Conservation (phyloP, 2,888 invertebrate genomes). For the Sesia apiformis region DNA sequence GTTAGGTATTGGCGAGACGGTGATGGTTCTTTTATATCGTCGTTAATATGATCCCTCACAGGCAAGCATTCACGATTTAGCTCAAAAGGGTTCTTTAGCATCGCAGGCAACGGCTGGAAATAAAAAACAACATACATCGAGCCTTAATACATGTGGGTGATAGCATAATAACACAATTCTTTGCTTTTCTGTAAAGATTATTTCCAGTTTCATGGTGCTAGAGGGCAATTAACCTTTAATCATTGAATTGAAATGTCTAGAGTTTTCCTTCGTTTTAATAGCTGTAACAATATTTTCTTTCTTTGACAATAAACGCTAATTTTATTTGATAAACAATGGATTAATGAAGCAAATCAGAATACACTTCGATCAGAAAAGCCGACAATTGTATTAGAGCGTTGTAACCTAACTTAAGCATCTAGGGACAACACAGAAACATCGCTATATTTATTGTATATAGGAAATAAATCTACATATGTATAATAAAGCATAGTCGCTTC, state of each 20-base stretch:
- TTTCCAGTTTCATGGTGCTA: no score
- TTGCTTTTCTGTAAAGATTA: constrained; percentile 21
- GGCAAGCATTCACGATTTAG: constrained; percentile 75
- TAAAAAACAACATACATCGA: constrained; percentile 75
- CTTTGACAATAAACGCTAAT: no score
- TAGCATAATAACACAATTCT: constrained; percentile 51
- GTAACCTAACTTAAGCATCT: constrained; percentile 61
- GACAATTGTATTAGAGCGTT: constrained; percentile 39
- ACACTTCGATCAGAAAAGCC: constrained; percentile 25
- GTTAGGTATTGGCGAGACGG: constrained; percentile 67
- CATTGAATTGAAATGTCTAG: no score
- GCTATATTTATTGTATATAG: constrained; percentile 7
- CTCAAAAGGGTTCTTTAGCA: constrained; percentile 74
- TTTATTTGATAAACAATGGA: no score
- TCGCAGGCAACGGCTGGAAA: constrained; percentile 75
- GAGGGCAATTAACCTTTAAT: no score
- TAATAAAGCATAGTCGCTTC: background rate
- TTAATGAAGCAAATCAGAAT: no score
- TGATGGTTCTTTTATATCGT: constrained; percentile 66
- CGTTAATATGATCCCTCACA: constrained; percentile 74
- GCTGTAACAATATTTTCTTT: no score
- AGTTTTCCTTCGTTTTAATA: no score
- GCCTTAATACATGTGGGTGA: constrained; percentile 65
- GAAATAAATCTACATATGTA: background rate
- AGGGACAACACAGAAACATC: constrained; percentile 39